These are phyloP conservation scores for Tetropium fuscum DNA, from an alignment of 2,888 invertebrate genomes.

Conservation along the genomic window DNA sequence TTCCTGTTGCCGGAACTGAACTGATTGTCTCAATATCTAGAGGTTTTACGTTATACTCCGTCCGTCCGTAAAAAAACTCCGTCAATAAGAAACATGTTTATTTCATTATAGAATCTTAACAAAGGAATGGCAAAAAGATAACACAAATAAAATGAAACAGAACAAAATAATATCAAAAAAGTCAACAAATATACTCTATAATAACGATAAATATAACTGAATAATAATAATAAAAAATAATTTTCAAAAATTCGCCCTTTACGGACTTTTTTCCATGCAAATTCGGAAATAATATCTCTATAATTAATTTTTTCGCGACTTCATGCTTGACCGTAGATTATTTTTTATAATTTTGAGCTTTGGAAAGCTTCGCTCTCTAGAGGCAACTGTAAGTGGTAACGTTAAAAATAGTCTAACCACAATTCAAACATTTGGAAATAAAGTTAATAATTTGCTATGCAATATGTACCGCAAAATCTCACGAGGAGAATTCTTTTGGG, in stretches of 20 bases:
- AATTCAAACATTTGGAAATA: constrained; percentile 2
- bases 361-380: constrained; percentile 1
- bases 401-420: background rate
- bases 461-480: constrained; percentile 1
- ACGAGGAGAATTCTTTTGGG: background rate
- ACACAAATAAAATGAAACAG: too few relatives aligned
- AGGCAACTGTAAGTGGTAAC: constrained; percentile 2
- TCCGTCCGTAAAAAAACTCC: too few relatives aligned
- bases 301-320: constrained; percentile 1
- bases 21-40: too few relatives aligned
- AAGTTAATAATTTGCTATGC: background rate
- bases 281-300: constrained; percentile 1
- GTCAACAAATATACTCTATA: too few relatives aligned
- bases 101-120: too few relatives aligned
- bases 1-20: too few relatives aligned
- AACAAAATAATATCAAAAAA: too few relatives aligned
- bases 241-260: background rate
- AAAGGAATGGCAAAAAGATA: too few relatives aligned
- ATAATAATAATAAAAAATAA: background rate
- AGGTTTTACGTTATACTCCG: too few relatives aligned
- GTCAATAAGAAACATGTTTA: too few relatives aligned
- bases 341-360: constrained; percentile 2
- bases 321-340: background rate
- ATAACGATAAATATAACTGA: too few relatives aligned
- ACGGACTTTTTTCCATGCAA: background rate